phyloP scores from a whole-genome alignment of 2,113 vertebrate genomes.

The Hippocampus barbouri region DNA sequence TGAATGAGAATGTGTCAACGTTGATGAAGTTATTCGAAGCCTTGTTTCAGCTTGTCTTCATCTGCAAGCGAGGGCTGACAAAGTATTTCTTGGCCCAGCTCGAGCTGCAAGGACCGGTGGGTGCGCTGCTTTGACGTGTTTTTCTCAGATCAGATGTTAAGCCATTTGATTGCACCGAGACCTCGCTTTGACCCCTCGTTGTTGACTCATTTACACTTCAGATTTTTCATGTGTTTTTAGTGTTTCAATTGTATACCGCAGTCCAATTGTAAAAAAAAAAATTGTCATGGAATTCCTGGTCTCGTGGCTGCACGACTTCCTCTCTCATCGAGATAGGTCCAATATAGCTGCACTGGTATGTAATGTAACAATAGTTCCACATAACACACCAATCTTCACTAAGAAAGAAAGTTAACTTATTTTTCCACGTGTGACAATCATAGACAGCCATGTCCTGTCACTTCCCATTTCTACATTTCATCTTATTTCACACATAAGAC shows the following conservation, averaged over 20 bases:
- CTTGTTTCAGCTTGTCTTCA: constrained; percentile 13
- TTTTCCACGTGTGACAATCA: constrained; percentile 3
- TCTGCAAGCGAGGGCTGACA: constrained; percentile 11
- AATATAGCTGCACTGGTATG: not conserved
- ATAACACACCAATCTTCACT: not conserved
- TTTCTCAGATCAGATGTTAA: constrained; percentile 19
- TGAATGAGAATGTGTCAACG: constrained; percentile 5
- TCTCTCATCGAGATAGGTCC: not conserved
- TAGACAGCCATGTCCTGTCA: not conserved
- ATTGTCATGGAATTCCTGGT: not conserved
- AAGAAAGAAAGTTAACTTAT: constrained; percentile 4
- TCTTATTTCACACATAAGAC: too few relatives aligned
- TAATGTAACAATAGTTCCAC: constrained; percentile 3
- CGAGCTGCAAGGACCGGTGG: not conserved
- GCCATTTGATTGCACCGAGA: constrained; percentile 18
- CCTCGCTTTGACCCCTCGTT: constrained; percentile 5
- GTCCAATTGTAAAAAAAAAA: not conserved
- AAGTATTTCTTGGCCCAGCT: constrained; percentile 3
- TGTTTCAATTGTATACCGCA: not conserved
- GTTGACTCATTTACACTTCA: not conserved
- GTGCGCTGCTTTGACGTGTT: constrained; percentile 2
- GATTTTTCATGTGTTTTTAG: not conserved
- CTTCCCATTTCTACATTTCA: too few relatives aligned
- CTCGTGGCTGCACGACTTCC: not conserved
- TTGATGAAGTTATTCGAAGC: constrained; percentile 12